Conservation (phyloP, 1,140 invertebrate genomes). For the Magallana gigas region DNA sequence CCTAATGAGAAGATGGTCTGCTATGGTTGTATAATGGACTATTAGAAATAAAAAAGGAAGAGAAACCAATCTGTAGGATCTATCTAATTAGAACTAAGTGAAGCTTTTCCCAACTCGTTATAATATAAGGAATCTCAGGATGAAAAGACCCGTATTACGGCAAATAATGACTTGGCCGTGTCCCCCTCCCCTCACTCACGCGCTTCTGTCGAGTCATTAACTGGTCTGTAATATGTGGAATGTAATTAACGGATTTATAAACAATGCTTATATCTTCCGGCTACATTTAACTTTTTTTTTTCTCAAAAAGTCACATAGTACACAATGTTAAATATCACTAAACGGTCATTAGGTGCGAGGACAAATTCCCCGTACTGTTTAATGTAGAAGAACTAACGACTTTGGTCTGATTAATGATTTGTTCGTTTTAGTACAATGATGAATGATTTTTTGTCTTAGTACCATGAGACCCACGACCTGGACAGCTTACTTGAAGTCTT, state of each 20-base stretch:
- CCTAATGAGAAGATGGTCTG: conserved; percentile 23
- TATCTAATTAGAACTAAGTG: conserved; percentile 19
- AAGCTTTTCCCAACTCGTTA: background rate
- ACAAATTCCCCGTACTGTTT: background rate
- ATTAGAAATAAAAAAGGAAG: conserved; percentile 20
- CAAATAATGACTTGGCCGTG: background rate
- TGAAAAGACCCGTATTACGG: background rate
- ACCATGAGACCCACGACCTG: conserved; percentile 63
- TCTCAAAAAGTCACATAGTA: background rate
- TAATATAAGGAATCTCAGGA: background rate
- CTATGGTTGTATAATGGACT: conserved; percentile 27
- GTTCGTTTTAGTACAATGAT: conserved; percentile 43
- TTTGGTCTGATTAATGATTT: background rate
- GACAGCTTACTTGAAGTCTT: conserved; percentile 62
- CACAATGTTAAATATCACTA: background rate
- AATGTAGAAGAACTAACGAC: background rate
- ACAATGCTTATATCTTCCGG: conserved; percentile 21
- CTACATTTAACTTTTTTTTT: background rate
- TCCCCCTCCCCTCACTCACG: background rate
- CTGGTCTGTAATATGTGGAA: background rate
- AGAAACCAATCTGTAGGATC: conserved; percentile 11
- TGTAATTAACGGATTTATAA: conserved; percentile 1
- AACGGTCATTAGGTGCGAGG: background rate
- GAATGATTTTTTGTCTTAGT: conserved; percentile 54
- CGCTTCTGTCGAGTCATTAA: background rate